phyloP scores from a whole-genome alignment of 64 coral and sea anemone genomes.

The Actinia tenebrosa region DNA sequence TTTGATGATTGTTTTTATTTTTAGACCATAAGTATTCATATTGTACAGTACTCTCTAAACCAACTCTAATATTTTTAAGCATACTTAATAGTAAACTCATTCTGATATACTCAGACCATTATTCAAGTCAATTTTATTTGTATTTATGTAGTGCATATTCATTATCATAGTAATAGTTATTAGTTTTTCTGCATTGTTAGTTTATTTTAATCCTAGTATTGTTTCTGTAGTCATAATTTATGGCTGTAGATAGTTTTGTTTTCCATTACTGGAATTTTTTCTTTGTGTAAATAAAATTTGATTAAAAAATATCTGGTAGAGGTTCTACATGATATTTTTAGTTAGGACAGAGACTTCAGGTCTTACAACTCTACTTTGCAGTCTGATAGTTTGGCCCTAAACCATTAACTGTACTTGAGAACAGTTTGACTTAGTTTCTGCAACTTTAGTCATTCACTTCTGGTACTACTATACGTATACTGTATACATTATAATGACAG shows the following conservation, averaged over 20 bases:
- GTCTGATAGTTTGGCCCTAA: too few species aligned
- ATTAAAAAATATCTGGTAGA: neutral
- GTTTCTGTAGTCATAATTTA: neutral
- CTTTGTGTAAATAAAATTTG: conserved; percentile 19
- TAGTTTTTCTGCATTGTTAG: neutral
- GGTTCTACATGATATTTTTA: too few species aligned
- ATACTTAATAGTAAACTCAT: conserved; percentile 60
- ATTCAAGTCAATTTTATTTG: conserved; percentile 9
- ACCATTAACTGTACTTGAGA: too few species aligned
- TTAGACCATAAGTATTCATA: conserved; percentile 45
- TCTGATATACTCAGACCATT: conserved; percentile 17
- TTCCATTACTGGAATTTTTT: conserved; percentile 4
- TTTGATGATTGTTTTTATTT: conserved; percentile 60
- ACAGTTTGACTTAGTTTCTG: too few species aligned
- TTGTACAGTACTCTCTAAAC: conserved; percentile 52
- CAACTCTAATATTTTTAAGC: conserved; percentile 48
- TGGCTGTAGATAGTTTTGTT: neutral
- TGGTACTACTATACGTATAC: too few species aligned
- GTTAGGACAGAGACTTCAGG: too few species aligned
- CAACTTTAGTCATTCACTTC: too few species aligned
- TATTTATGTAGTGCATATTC: conserved; percentile 1
- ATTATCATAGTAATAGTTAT: neutral
- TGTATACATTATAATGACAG: too few species aligned
- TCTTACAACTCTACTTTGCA: too few species aligned
- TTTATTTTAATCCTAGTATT: neutral